A percentile compares a stretch with the other conserved stretches of the same genome.
Evolutionary conservation across 2,888 invertebrate genomes (phyloP).

Genomic region (Trichopria drosophilae): DNA sequence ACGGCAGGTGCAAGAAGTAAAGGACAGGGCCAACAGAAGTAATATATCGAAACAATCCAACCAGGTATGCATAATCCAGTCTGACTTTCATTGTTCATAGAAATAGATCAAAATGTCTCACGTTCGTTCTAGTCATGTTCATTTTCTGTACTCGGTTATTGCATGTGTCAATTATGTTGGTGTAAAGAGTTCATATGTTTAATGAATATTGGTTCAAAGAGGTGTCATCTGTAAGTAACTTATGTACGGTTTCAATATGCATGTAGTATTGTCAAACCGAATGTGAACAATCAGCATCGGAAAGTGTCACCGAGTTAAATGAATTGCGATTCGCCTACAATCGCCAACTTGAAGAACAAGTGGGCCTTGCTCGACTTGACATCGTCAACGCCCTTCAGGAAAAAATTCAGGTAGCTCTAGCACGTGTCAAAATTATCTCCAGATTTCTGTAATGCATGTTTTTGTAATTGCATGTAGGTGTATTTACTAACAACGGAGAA

Average conservation of each 20-base stretch:
- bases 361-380: slow-evolving; percentile 68
- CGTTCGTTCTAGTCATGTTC: too few species aligned
- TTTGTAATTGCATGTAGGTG: too few species aligned
- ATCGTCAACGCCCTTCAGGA: slow-evolving; percentile 71
- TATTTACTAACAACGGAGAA: too few species aligned
- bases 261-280: slow-evolving; percentile 56
- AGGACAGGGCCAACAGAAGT: slow-evolving; percentile 29
- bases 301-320: slow-evolving; percentile 42
- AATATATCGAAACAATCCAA: slow-evolving; percentile 35
- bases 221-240: too few species aligned
- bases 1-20: slow-evolving; percentile 35
- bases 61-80: slow-evolving; percentile 47
- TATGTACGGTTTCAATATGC: too few species aligned
- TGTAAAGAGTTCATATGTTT: not conserved
- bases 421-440: too few species aligned
- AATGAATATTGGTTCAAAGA: too few species aligned
- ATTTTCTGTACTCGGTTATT: too few species aligned
- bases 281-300: slow-evolving; percentile 44
- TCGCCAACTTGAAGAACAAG: slow-evolving; percentile 63
- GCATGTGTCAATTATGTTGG: too few species aligned
- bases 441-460: too few species aligned
- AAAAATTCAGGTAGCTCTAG: slow-evolving; percentile 71
- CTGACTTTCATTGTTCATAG: too few species aligned
- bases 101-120: too few species aligned
- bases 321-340: slow-evolving; percentile 51